Evolutionary conservation across 2,113 vertebrate genomes (phyloP).

Genomic region (Vulpes lagopus): DNA sequence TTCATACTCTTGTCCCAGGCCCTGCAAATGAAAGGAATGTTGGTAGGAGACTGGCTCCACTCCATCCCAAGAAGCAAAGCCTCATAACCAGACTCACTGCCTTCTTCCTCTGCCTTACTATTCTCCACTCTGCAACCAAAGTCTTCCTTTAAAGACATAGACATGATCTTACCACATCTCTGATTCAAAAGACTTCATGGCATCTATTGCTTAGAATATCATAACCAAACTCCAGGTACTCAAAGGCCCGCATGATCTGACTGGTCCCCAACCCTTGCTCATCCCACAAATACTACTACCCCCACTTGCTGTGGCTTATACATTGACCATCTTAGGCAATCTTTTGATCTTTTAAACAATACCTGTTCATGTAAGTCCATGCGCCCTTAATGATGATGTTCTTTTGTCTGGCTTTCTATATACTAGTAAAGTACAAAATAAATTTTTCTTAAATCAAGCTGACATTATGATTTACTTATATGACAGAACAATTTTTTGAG

Average conservation of each 20-base stretch:
- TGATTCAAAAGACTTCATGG: background rate
- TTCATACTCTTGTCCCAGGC: background rate
- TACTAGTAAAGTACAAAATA: background rate
- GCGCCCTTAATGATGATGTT: background rate
- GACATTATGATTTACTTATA: background rate
- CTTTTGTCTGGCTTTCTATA: background rate
- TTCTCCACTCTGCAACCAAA: background rate
- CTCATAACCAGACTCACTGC: background rate
- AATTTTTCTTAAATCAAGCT: background rate
- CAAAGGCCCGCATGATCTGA: background rate
- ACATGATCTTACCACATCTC: background rate
- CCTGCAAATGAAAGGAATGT: background rate
- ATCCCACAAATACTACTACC: background rate
- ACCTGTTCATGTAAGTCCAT: background rate
- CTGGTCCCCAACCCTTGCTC: background rate
- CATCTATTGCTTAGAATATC: background rate
- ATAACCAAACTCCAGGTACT: background rate
- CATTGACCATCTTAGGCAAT: background rate
- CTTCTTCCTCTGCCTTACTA: background rate
- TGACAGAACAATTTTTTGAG: conserved; percentile 7
- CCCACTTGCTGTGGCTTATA: background rate
- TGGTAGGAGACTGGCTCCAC: background rate
- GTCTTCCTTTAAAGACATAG: background rate
- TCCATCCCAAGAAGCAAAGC: background rate
- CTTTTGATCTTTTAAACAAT: background rate